These are phyloP conservation scores for Takifugu ocellatus DNA, from an alignment of 2,797 vertebrate species.

Conservation along the genomic window DNA sequence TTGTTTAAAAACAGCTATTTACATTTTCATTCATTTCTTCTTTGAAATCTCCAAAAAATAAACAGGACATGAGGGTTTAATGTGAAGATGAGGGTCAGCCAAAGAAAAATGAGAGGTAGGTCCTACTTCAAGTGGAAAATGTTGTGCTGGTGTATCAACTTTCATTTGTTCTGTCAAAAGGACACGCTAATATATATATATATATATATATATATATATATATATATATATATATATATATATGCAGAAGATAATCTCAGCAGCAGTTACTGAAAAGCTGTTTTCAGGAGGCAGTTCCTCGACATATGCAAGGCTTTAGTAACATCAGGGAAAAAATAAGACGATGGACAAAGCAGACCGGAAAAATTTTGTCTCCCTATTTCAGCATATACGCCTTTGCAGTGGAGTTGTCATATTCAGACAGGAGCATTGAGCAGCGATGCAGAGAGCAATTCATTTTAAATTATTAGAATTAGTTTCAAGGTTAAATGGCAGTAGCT, in stretches of 20 bases:
- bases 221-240: constrained; percentile 9
- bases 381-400: background rate
- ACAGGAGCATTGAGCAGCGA: background rate
- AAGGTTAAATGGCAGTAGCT: background rate
- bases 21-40: too few relatives aligned
- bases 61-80: too few relatives aligned
- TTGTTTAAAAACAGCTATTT: too few relatives aligned
- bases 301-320: too few relatives aligned
- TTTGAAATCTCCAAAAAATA: too few relatives aligned
- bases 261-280: constrained; percentile 8
- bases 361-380: background rate
- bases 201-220: background rate
- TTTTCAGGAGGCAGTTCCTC: background rate
- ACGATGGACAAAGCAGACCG: background rate
- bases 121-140: constrained; percentile 23
- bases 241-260: background rate
- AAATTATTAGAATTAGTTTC: background rate
- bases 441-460: background rate
- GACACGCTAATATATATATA: background rate
- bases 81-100: too few relatives aligned
- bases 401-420: background rate
- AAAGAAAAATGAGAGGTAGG: background rate
- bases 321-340: background rate
- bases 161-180: constrained; percentile 12
- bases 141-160: constrained; percentile 23